A percentile compares a stretch with the other conserved stretches of the same genome.
Conservation (phyloP, 2,797 vertebrate species). For the Anguilla pacifica region DNA sequence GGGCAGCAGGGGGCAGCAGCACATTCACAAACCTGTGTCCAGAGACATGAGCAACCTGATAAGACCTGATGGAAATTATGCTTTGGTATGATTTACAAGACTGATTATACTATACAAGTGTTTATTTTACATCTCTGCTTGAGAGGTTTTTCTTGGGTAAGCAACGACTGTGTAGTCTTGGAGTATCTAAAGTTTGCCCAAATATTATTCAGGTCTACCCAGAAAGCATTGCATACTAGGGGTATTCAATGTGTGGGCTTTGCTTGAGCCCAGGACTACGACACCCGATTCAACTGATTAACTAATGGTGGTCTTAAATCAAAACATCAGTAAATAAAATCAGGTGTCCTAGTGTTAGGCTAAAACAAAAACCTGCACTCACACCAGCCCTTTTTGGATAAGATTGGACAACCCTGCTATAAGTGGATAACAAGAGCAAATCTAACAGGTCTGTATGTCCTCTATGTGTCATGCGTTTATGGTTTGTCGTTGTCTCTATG, state of each 20-base stretch:
- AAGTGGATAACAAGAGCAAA: neutral
- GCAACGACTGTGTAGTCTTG: neutral
- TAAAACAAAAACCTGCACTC: too few species aligned
- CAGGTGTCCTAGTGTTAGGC: too few species aligned
- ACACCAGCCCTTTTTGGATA: too few species aligned
- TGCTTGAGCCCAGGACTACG: too few species aligned
- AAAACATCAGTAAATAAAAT: too few species aligned
- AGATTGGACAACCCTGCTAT: too few species aligned
- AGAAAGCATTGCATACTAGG: neutral
- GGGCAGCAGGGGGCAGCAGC: slow-evolving; percentile 87
- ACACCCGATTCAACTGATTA: too few species aligned
- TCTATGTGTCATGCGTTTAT: neutral
- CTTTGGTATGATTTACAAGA: neutral
- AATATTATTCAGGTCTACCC: neutral
- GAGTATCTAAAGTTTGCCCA: neutral
- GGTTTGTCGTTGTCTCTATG: neutral
- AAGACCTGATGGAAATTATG: neutral
- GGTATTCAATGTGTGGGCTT: neutral
- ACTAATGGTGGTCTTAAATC: too few species aligned
- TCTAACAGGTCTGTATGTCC: neutral
- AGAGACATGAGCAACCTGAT: neutral
- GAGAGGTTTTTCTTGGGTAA: neutral
- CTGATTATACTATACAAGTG: neutral
- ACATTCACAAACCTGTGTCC: slow-evolving; percentile 91
- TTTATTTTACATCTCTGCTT: neutral